Evolutionary conservation across 1,140 invertebrate species (phyloP).

Genomic region (Luehdorfia chinensis): DNA sequence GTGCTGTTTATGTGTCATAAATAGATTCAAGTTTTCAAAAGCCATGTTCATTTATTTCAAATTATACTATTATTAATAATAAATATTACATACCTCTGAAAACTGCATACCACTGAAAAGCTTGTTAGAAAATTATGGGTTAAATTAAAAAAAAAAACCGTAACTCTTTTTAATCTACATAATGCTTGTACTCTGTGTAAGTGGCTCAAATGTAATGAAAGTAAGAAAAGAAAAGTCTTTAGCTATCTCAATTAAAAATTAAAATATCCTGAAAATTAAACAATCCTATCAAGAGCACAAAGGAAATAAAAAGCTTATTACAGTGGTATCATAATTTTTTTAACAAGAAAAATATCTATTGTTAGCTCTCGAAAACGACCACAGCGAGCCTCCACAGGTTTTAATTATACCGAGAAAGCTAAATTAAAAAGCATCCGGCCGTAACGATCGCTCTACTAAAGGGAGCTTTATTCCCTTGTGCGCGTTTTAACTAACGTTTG

Average conservation of each 20-base stretch:
- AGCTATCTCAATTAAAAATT: not conserved
- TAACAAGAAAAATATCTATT: slow-evolving; percentile 39
- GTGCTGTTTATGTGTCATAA: too few species aligned
- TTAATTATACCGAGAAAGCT: slow-evolving; percentile 59
- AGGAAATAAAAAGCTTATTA: slow-evolving; percentile 18
- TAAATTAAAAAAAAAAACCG: too few species aligned
- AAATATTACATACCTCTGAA: too few species aligned
- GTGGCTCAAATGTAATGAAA: too few species aligned
- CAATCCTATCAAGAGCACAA: slow-evolving; percentile 8
- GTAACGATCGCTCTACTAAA: slow-evolving; percentile 42
- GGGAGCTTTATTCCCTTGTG: slow-evolving; percentile 27
- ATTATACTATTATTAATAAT: too few species aligned
- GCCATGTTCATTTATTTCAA: too few species aligned
- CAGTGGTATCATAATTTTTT: slow-evolving; percentile 29
- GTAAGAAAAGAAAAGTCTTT: too few species aligned
- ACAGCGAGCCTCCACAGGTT: slow-evolving; percentile 38
- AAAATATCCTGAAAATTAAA: slow-evolving; percentile 14
- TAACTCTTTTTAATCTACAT: too few species aligned
- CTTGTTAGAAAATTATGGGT: too few species aligned
- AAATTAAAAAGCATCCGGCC: slow-evolving; percentile 61
- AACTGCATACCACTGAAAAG: too few species aligned
- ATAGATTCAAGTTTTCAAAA: too few species aligned
- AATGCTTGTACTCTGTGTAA: too few species aligned
- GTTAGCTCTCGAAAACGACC: slow-evolving; percentile 38
- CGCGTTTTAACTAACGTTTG: slow-evolving; percentile 43